These are phyloP conservation scores for Seriola aureovittata DNA, from an alignment of 2,113 vertebrate species.

Conservation along the genomic window DNA sequence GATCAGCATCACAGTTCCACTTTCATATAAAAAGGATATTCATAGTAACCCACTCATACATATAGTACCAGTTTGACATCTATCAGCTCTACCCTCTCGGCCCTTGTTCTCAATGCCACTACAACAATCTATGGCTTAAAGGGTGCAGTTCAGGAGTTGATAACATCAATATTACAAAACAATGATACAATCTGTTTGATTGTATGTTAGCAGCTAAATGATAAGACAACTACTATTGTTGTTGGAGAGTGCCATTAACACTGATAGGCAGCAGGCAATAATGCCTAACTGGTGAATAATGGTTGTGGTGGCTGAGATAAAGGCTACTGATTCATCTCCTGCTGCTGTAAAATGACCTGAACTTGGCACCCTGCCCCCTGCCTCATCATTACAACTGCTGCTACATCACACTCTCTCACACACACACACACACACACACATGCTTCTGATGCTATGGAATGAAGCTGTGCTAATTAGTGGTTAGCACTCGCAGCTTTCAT, in stretches of 20 bases:
- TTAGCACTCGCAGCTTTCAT: slow-evolving; percentile 65
- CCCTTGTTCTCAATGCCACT: slow-evolving; percentile 9
- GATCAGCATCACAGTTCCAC: not conserved
- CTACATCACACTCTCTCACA: slow-evolving; percentile 53
- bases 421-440: slow-evolving; percentile 34
- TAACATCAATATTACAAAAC: slow-evolving; percentile 22
- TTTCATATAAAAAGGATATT: slow-evolving; percentile 7
- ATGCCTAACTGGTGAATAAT: slow-evolving; percentile 37
- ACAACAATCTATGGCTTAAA: slow-evolving; percentile 3
- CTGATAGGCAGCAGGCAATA: slow-evolving; percentile 20
- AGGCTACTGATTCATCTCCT: slow-evolving; percentile 53
- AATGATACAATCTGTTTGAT: slow-evolving; percentile 32
- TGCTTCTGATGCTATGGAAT: slow-evolving; percentile 45
- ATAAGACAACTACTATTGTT: slow-evolving; percentile 35
- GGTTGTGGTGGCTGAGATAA: slow-evolving; percentile 47
- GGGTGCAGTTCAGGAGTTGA: not conserved
- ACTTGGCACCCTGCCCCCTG: slow-evolving; percentile 44
- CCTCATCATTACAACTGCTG: slow-evolving; percentile 45
- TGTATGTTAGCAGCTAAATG: slow-evolving; percentile 28
- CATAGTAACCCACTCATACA: not conserved
- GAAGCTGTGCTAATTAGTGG: slow-evolving; percentile 70
- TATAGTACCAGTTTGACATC: not conserved
- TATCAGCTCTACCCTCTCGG: slow-evolving; percentile 9
- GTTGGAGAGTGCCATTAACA: slow-evolving; percentile 19
- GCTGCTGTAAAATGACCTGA: slow-evolving; percentile 50